A percentile compares a stretch with the other conserved stretches of the same genome.
Conservation (phyloP, 2,888 invertebrate genomes). For the Chymomyza amoena region DNA sequence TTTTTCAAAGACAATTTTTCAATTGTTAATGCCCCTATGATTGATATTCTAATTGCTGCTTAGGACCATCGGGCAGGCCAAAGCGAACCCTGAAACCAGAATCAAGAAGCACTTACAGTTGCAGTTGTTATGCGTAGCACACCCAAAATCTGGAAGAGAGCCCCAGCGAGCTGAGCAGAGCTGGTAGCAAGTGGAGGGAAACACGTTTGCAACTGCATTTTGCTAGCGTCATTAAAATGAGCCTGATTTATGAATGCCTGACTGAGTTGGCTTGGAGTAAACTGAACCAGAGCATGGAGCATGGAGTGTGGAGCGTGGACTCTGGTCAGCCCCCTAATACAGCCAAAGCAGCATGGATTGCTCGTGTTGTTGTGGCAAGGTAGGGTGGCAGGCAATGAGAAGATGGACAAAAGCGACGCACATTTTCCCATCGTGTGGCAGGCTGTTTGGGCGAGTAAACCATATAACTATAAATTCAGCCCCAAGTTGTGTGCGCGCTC, state of each 20-base stretch:
- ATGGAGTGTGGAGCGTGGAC: constrained; percentile 34
- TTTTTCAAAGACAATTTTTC: constrained; percentile 70
- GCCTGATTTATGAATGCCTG: constrained; percentile 64
- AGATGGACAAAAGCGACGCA: constrained; percentile 34
- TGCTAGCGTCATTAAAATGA: constrained; percentile 69
- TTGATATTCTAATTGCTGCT: constrained; percentile 64
- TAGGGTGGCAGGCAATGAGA: not conserved
- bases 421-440: constrained; percentile 66
- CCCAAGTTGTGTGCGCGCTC: not conserved
- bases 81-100: constrained; percentile 23
- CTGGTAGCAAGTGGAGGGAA: constrained; percentile 39
- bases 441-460: constrained; percentile 46
- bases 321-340: not conserved
- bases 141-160: not conserved
- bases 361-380: constrained; percentile 45
- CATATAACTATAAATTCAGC: constrained; percentile 56
- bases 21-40: constrained; percentile 68
- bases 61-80: constrained; percentile 25
- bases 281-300: not conserved
- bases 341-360: constrained; percentile 37
- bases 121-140: not conserved
- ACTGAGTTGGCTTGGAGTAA: constrained; percentile 8
- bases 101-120: constrained; percentile 3
- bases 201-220: constrained; percentile 68
- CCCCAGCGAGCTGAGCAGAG: not conserved